Conservation (phyloP, 2,888 invertebrate genomes). For the Cactoblastis cactorum region DNA sequence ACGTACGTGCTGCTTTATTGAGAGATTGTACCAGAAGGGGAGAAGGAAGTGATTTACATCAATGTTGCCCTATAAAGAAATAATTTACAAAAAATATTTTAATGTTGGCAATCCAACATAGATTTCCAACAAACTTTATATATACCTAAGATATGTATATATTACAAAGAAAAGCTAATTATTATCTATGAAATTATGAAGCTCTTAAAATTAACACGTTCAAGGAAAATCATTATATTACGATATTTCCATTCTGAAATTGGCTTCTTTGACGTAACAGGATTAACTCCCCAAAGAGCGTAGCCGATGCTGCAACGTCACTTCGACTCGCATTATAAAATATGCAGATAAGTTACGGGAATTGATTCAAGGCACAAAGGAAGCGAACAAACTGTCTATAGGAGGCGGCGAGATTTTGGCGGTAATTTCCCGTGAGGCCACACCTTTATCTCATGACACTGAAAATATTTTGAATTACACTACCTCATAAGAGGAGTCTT, state of each 20-base stretch:
- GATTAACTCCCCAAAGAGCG: constrained; percentile 47
- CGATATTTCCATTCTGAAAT: constrained; percentile 31
- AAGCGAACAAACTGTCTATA: constrained; percentile 62
- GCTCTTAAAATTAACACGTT: too few relatives aligned
- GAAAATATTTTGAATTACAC: constrained; percentile 57
- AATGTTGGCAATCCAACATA: too few relatives aligned
- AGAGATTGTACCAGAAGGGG: too few relatives aligned
- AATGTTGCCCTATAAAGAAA: too few relatives aligned
- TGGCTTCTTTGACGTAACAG: constrained; percentile 31
- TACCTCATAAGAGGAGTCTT: constrained; percentile 5
- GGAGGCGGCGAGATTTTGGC: constrained; percentile 68
- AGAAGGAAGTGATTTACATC: too few relatives aligned
- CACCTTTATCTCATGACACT: constrained; percentile 67
- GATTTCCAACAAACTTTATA: not conserved
- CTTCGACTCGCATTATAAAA: constrained; percentile 71
- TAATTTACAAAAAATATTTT: too few relatives aligned
- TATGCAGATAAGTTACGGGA: constrained; percentile 77
- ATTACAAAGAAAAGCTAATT: too few relatives aligned
- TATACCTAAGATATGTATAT: not conserved
- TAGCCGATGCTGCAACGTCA: constrained; percentile 53
- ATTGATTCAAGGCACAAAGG: constrained; percentile 77
- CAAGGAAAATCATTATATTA: not conserved
- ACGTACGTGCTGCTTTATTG: too few relatives aligned
- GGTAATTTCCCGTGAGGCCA: constrained; percentile 72
- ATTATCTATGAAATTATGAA: too few relatives aligned